Evolutionary conservation across 2,797 vertebrate genomes (phyloP), one percentile per base, ranked within the genome.

Genomic region (Syngnathus rostellatus): DNA sequence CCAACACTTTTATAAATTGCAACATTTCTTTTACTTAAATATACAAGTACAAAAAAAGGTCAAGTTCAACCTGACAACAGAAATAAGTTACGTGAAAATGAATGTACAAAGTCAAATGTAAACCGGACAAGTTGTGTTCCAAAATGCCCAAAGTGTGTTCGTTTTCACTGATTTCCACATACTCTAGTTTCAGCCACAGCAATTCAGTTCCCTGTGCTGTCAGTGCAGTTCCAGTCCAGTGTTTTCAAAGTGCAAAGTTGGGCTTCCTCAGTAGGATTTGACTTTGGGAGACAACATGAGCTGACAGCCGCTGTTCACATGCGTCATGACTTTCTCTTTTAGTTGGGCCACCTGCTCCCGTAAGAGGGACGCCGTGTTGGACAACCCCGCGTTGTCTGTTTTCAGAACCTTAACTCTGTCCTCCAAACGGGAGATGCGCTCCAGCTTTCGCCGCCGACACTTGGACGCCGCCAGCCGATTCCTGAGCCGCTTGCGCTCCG

Each of bases 381-480:
- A 94, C 67, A 98, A 83, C 17, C 94, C 95, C 1, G 91, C 92
- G 85, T 98, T 98, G 84, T 98, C 94, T 0, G 90, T 89, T 77
- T 97, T 96, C 63, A 98, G 81, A 1, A 88, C 86, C 62, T 95
- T 95, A 60, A 98, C 96, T 63, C 96, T 94, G 77, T 98, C 94
- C 86, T 98, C 95, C 84, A 98, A 80, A 0, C 95, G 91, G 1
- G 95, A 88, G 88, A 98, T 97, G 70, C 96, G 92, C 87, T 98
- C 96, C 88, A 98, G 90, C 60, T 98, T 98, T 81, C 96, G 86
- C 84, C 87, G 89, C 77, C 96, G 90, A 85, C 96, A 98, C 78
- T 97, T 97, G 55, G 94, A 96, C 53, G 95, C 96, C 0, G 95
- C 96, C 75, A 94, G 74, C 40, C 96, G 91, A 91, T 96, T 98